phyloP scores from a whole-genome alignment of 2,888 invertebrate genomes.

The Eustalomyia histrio region DNA sequence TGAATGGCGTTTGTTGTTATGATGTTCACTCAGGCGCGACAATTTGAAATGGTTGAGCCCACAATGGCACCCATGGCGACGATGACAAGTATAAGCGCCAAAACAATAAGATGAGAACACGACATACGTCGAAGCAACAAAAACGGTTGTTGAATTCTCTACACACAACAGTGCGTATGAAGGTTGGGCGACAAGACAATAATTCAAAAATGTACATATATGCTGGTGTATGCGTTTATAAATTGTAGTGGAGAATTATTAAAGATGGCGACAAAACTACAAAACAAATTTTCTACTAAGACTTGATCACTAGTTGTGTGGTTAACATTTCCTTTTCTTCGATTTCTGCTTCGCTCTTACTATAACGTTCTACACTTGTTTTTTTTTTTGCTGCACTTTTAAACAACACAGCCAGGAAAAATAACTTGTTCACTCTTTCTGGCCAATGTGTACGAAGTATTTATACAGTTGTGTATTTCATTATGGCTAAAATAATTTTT shows the following conservation, averaged over 20 bases:
- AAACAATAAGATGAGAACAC: conserved; percentile 56
- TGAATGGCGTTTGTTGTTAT: conserved; percentile 68
- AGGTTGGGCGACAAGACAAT: background rate
- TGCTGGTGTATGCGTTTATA: conserved; percentile 29
- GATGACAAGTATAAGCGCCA: conserved; percentile 61
- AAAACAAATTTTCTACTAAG: conserved; percentile 13
- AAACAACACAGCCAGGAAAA: background rate
- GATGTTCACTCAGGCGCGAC: conserved; percentile 77
- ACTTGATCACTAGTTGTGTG: conserved; percentile 54
- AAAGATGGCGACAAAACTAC: conserved; percentile 47
- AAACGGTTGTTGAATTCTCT: conserved; percentile 34
- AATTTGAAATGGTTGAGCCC: conserved; percentile 75
- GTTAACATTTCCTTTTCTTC: conserved; percentile 59
- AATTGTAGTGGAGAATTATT: conserved; percentile 50
- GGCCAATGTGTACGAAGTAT: conserved; percentile 64
- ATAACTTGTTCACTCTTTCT: conserved; percentile 68
- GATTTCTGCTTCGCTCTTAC: conserved; percentile 61
- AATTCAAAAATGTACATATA: conserved; percentile 9
- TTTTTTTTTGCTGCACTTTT: background rate
- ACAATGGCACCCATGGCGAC: conserved; percentile 69
- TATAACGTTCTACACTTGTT: conserved; percentile 17
- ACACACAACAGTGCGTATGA: conserved; percentile 60
- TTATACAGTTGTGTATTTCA: conserved; percentile 17
- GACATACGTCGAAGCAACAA: conserved; percentile 30
- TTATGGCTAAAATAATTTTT: conserved; percentile 8